These are phyloP conservation scores for Cataglyphis hispanica DNA, from an alignment of 1,140 invertebrate genomes.

Conservation along the genomic window DNA sequence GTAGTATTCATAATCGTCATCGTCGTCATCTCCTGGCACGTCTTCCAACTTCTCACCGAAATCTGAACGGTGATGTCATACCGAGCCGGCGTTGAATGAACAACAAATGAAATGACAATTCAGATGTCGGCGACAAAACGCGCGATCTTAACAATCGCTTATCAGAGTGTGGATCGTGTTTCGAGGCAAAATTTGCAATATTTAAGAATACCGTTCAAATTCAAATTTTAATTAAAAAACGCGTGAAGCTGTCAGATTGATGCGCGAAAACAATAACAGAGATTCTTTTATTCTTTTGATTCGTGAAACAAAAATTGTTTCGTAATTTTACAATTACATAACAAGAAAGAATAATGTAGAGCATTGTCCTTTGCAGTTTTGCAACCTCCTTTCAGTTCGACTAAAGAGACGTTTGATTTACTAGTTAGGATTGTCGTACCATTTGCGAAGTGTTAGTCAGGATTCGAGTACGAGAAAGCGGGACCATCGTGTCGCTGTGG, in stretches of 20 bases:
- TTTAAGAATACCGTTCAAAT: no score
- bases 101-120: slow-evolving; percentile 2
- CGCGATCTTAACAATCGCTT: background rate
- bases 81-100: slow-evolving; percentile 33
- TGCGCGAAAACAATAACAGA: background rate
- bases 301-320: background rate
- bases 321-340: background rate
- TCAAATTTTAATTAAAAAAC: no score
- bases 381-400: background rate
- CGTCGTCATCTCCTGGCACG: slow-evolving; percentile 44
- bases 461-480: background rate
- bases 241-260: background rate
- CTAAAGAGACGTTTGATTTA: slow-evolving; percentile 9
- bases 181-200: background rate
- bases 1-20: background rate
- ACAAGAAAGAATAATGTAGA: background rate
- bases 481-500: background rate
- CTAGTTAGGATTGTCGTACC: slow-evolving; percentile 38
- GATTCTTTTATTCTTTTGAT: background rate
- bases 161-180: background rate
- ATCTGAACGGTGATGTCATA: slow-evolving; percentile 67
- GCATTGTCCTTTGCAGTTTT: no score
- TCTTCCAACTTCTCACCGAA: slow-evolving; percentile 53
- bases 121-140: background rate
- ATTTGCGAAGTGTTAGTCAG: background rate